Evolutionary conservation across 2,797 vertebrate genomes (phyloP), one percentile per base, ranked within the genome.

Genomic region (Leptatherina wallacei): DNA sequence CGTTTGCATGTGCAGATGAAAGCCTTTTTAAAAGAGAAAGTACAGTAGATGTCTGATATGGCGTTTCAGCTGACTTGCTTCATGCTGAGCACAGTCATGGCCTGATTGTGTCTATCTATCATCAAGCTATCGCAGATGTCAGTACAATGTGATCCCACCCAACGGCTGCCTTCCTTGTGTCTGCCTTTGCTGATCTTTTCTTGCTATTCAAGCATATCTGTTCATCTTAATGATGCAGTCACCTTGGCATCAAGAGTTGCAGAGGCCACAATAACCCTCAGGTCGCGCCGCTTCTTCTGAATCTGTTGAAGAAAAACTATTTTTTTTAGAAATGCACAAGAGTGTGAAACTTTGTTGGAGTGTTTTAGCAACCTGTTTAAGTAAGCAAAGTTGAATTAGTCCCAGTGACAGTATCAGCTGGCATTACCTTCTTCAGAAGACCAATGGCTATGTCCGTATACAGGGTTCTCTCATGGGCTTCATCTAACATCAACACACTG

Each of bases 161-260:
- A 64, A 81, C 79, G 73, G 83, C 74, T 82, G 72, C 74, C 77
- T 29, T 70, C 60, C 66, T 52, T 18, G 38, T 38, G 61, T 63
- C 60, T 33, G 73, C 27, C 80, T 79, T 79, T 82, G 67, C 71
- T 80, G 69, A 65, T 69, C 60, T 72, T 51, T 65, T 83, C 71
- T 52, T 18, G 7, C 65, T 40, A 74, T 71, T 76, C 49, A 68
- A 71, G 73, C 83, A 75, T 82, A 88, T 91, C 86, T 85, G 77
- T 38, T 79, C 75, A 91, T 89, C 83, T 91, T 80, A 82, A 91
- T 69, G 82, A 84, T 66, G 65, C 40, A 78, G 77, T 80, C 93
- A 99, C 98, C 96, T 99, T 97, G 77, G 98, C 98, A 88, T 99
- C 98, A 89, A 99, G 91, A 13, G 98, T 99, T 58, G 98, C 98